Percentiles rank a stretch among this genome's conserved stretches.
Evolutionary conservation across 64 coral and sea anemone genomes (phyloP).

Genomic region (Orbicella faveolata): DNA sequence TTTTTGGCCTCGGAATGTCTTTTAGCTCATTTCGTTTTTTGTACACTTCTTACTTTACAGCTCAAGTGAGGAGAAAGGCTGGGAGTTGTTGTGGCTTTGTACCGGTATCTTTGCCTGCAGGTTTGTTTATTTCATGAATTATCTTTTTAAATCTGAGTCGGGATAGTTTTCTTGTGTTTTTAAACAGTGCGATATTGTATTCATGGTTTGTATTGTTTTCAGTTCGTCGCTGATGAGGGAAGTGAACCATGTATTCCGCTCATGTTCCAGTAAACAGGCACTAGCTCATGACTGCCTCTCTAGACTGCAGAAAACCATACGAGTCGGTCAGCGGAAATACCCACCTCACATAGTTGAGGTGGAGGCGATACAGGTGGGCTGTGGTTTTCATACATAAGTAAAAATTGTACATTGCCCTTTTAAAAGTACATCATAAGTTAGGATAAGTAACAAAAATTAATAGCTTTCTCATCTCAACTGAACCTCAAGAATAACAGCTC

Average conservation of each 20-base stretch:
- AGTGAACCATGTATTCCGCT: conserved; percentile 85
- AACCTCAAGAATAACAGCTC: too few species aligned
- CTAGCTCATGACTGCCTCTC: conserved; percentile 83
- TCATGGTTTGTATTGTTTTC: background rate
- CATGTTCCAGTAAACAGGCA: conserved; percentile 72
- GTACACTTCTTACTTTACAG: conserved; percentile 9
- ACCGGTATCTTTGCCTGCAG: conserved; percentile 96
- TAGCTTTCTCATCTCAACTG: too few species aligned
- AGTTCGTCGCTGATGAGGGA: conserved; percentile 87
- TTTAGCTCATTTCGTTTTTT: too few species aligned
- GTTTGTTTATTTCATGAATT: conserved; percentile 18
- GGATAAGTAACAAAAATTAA: too few species aligned
- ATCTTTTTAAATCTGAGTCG: background rate
- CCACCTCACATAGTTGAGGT: conserved; percentile 97
- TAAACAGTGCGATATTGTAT: background rate
- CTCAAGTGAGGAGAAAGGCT: conserved; percentile 90
- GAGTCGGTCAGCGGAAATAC: conserved; percentile 95
- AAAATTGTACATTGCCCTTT: too few species aligned
- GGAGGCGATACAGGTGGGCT: conserved; percentile 90
- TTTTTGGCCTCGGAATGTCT: too few species aligned
- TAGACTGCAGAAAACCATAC: conserved; percentile 94
- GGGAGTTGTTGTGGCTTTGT: conserved; percentile 98
- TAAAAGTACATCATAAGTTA: too few species aligned
- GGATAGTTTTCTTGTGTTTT: background rate
- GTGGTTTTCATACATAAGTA: background rate